Evolutionary conservation across 1,140 invertebrate species (phyloP).

Genomic region (Aporrectodea caliginosa): DNA sequence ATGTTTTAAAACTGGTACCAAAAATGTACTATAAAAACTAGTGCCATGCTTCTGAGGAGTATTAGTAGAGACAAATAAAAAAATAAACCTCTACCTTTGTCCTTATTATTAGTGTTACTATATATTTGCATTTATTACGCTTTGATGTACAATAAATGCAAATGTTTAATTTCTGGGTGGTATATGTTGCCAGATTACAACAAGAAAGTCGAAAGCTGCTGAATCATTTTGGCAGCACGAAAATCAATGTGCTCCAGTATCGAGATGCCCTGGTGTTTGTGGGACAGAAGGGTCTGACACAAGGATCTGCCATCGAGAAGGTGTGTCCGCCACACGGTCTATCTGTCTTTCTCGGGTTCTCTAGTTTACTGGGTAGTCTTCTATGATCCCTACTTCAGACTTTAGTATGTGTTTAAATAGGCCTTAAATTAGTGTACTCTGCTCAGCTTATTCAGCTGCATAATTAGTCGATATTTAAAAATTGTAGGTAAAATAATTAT

Average conservation of each 20-base stretch:
- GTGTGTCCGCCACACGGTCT: constrained; percentile 46
- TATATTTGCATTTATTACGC: not conserved
- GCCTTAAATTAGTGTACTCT: too few species aligned
- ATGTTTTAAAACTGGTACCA: not conserved
- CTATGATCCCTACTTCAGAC: too few species aligned
- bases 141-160: too few species aligned
- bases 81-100: not conserved
- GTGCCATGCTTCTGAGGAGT: not conserved
- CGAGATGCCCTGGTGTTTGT: constrained; percentile 60
- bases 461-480: too few species aligned
- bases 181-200: not conserved
- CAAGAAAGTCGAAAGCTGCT: constrained; percentile 28
- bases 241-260: constrained; percentile 58
- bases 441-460: too few species aligned
- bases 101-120: not conserved
- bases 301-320: constrained; percentile 60
- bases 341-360: too few species aligned
- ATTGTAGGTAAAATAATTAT: too few species aligned
- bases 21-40: too few species aligned
- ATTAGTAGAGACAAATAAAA: not conserved
- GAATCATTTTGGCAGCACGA: constrained; percentile 53
- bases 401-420: too few species aligned
- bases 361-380: too few species aligned
- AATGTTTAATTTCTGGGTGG: too few species aligned
- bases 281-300: constrained; percentile 58